Evolutionary conservation across 1,140 invertebrate genomes (phyloP).

Genomic region (Hetaerina americana): DNA sequence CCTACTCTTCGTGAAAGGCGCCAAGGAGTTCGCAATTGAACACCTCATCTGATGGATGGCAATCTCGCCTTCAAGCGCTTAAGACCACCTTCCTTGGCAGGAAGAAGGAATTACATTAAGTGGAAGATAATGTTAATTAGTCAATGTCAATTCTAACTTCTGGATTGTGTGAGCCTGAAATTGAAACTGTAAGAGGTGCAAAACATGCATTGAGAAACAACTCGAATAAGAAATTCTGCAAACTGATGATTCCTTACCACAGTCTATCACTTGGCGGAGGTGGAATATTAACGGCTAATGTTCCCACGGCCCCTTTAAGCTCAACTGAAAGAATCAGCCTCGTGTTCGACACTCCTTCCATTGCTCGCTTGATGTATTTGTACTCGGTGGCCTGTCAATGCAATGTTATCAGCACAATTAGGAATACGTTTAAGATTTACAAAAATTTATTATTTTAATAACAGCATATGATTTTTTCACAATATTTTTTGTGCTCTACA

Average conservation of each 20-base stretch:
- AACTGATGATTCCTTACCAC: constrained; percentile 47
- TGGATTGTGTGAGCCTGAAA: too few species aligned
- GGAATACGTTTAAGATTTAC: too few species aligned
- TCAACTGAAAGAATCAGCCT: constrained; percentile 81
- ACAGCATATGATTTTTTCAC: too few species aligned
- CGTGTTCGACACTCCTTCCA: constrained; percentile 84
- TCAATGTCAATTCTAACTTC: constrained; percentile 6
- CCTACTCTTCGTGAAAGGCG: too few species aligned
- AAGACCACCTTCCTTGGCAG: constrained; percentile 33
- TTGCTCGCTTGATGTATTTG: constrained; percentile 62
- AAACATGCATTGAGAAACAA: constrained; percentile 4
- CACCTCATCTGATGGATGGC: too few species aligned
- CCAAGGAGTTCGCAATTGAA: too few species aligned
- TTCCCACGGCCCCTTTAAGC: constrained; percentile 67
- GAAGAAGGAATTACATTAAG: constrained; percentile 19
- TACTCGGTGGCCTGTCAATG: constrained; percentile 46
- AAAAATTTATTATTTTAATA: too few species aligned
- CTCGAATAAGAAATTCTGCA: background rate
- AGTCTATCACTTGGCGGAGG: constrained; percentile 84
- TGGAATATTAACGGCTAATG: constrained; percentile 82
- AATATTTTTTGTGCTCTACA: too few species aligned
- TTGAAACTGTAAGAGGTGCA: too few species aligned
- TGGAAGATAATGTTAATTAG: constrained; percentile 8
- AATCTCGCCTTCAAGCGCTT: too few species aligned
- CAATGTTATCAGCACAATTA: too few species aligned